Evolutionary conservation across 2,113 vertebrate genomes (phyloP).

Genomic region (Macroglossus sobrinus): DNA sequence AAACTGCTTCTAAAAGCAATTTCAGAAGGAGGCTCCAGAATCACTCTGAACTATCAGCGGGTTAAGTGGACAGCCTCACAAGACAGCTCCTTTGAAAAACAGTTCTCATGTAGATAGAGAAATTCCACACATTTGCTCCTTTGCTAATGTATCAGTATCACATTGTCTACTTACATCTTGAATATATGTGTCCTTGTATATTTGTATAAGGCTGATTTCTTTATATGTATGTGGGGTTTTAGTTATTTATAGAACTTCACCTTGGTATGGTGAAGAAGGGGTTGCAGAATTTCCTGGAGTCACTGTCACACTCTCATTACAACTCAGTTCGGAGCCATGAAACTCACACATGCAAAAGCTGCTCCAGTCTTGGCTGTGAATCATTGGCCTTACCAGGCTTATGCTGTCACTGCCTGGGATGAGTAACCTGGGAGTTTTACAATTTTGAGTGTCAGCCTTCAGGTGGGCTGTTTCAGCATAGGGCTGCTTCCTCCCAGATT

Average conservation of each 20-base stretch:
- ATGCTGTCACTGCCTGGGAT: not conserved
- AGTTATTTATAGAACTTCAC: not conserved
- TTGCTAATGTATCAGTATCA: not conserved
- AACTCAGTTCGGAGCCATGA: not conserved
- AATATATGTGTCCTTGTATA: not conserved
- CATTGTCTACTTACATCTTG: not conserved
- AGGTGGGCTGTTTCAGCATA: not conserved
- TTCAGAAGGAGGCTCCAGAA: not conserved
- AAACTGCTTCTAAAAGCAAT: not conserved
- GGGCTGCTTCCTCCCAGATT: not conserved
- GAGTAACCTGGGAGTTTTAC: not conserved
- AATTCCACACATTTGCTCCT: no score
- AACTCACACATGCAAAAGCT: not conserved
- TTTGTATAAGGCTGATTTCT: not conserved
- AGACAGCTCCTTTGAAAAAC: not conserved
- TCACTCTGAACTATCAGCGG: not conserved
- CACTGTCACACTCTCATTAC: not conserved
- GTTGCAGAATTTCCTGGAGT: not conserved
- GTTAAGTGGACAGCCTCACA: not conserved
- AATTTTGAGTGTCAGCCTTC: not conserved
- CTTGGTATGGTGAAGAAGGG: not conserved
- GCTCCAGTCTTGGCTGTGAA: not conserved
- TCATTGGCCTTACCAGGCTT: accelerated
- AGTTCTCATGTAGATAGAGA: not conserved
- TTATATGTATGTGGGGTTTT: not conserved